Base-by-base conservation (phyloP, 2,888 invertebrate genomes). In the Acanthoscelides obtectus region DNA sequence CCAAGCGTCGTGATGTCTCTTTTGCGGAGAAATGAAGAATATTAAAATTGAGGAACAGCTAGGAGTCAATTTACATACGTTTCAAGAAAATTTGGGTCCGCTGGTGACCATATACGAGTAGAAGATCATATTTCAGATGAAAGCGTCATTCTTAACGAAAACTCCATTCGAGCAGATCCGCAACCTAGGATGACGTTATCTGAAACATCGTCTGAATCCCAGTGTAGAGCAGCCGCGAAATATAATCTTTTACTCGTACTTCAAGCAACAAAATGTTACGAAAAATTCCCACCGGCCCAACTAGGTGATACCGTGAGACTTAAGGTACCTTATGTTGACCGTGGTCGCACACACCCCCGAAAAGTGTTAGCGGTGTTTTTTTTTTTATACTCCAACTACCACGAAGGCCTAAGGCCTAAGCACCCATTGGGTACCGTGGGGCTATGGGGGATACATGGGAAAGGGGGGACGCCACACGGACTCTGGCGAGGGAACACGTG, bases 41-140 rank as follows among this genome's bases (percentile, higher is more conserved):
- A 77, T 79, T 72, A 75, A 78, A 79, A 77, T 75, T 69, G 74
- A 79, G 74, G 77, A 78, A 79, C 63, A n/a, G n/a, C n/a, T n/a
- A n/a, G n/a, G n/a, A n/a, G n/a, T n/a, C n/a, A n/a, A n/a, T n/a
- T n/a, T n/a, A 63, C 63, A 8, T 63, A 12, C 63, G 19, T 19
- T 19, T 63, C 63, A 63, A 12, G 63, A 12, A 63, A 12, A 12
- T 12, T 12, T 19, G 8, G 19, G 19, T 63, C 63, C 63, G 63
- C 63, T 12, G 19, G 12, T n/a, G n/a, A n/a, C n/a, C n/a, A n/a
- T n/a, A n/a, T n/a, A n/a, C n/a, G n/a, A n/a, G n/a, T n/a, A n/a
- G n/a, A n/a, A n/a, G n/a, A n/a, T n/a, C n/a, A n/a, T n/a, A n/a
- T n/a, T n/a, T n/a, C n/a, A n/a, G n/a, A n/a, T n/a, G n/a, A n/a